These are phyloP conservation scores for Drosophila paranaensis DNA, from an alignment of 2,888 invertebrate genomes.

Conservation along the genomic window DNA sequence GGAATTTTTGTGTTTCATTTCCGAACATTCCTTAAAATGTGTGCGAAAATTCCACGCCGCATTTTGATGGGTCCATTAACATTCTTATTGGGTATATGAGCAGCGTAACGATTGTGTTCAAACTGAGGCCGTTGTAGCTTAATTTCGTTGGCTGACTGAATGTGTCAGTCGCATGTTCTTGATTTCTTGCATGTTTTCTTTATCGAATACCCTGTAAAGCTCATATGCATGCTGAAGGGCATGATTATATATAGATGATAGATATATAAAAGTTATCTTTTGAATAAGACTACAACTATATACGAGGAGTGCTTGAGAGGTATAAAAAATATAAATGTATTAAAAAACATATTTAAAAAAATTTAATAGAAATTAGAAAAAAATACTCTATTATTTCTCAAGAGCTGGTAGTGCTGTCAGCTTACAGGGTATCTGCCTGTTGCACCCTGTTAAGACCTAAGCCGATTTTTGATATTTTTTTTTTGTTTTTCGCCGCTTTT, in stretches of 20 bases:
- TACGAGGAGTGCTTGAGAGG: no score
- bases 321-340: no score
- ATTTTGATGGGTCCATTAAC: constrained; percentile 15
- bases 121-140: constrained; percentile 22
- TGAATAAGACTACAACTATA: no score
- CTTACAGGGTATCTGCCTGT: not conserved
- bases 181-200: constrained; percentile 18
- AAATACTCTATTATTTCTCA: no score
- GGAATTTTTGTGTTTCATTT: not conserved
- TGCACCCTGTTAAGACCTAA: not conserved
- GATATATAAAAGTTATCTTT: no score
- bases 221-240: not conserved
- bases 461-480: constrained; percentile 6
- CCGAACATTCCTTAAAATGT: not conserved
- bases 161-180: constrained; percentile 50
- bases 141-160: constrained; percentile 41
- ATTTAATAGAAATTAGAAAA: no score
- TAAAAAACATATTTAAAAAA: no score
- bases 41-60: not conserved
- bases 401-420: no score
- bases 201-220: constrained; percentile 23
- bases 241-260: no score
- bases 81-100: constrained; percentile 11
- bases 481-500: constrained; percentile 35
- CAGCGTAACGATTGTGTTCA: constrained; percentile 9